Evolutionary conservation across 2,797 vertebrate genomes (phyloP), one percentile per base, ranked within the genome.

Genomic region (Catharus ustulatus): DNA sequence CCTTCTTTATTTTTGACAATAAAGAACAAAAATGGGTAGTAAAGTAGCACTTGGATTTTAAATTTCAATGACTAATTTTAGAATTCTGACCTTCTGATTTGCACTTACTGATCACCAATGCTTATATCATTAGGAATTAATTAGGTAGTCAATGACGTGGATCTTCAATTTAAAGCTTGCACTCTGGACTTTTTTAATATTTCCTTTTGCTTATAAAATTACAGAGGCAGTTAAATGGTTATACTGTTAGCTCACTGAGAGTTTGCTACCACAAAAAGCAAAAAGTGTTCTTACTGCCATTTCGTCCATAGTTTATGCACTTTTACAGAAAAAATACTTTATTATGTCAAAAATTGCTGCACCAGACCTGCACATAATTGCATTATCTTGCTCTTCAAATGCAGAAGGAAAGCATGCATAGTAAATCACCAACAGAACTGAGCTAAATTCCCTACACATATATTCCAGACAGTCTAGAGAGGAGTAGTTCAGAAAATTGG

Each of bases 41-140:
- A 94, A 96, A 96, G 75, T 58, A 94, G 74, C 84, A 74, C 79
- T 94, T 94, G 20, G 16, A 61, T 84, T 97, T 95, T 97, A 96
- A 97, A 97, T 97, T 96, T 87, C 95, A 95, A 96, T 96, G 93
- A 97, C 91, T 96, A 95, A 96, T 96, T 95, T 96, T 93, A 90
- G 94, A 96, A 95, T 97, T 97, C 89, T 98, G 97, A 97, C 97
- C 97, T 97, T 96, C 95, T 97, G 95, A 97, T 97, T 97, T 97
- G 84, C 92, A 30, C 87, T 98, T 97, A 97, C 93, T 97, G 89
- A 96, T 98, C 97, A 97, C 96, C 96, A 97, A 96, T 97, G 96
- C 97, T 97, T 98, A 96, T 97, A 80, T 95, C 96, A 97, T 98
- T 98, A 98, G 96, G 92, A 97, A 96, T 97, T 93, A 98, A 97